These are phyloP conservation scores for Hirtodrosophila alboralis DNA, from an alignment of 2,888 invertebrate genomes.

Conservation along the genomic window DNA sequence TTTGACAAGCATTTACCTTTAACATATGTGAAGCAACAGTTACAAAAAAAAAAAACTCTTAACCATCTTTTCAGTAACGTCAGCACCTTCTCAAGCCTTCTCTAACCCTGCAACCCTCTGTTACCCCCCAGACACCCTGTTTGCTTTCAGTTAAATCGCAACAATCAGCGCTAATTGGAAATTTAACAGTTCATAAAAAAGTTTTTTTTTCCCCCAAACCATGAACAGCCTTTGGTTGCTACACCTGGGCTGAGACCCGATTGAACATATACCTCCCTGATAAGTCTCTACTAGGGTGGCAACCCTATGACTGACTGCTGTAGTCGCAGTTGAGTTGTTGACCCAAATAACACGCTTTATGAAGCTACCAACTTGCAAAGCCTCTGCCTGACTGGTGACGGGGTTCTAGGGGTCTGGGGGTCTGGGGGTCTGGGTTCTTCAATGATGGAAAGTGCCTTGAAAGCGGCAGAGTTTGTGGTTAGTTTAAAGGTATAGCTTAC, in stretches of 20 bases:
- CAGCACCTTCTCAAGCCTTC: constrained; percentile 11
- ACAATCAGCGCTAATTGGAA: constrained; percentile 79
- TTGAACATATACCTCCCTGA: neutral
- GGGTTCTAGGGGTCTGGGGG: neutral
- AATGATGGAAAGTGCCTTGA: constrained; percentile 50
- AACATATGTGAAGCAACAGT: neutral
- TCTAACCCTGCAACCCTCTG: neutral
- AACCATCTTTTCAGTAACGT: constrained; percentile 6
- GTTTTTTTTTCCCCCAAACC: constrained; percentile 27
- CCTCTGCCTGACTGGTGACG: constrained; percentile 38
- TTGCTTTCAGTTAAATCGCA: constrained; percentile 62
- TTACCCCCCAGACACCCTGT: constrained; percentile 27
- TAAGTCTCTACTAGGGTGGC: neutral
- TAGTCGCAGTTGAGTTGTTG: constrained; percentile 49
- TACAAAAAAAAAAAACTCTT: neutral
- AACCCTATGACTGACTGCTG: no score
- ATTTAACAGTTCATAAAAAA: constrained; percentile 80
- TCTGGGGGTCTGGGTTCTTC: constrained; percentile 3
- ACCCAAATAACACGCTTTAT: constrained; percentile 63
- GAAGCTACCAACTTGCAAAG: constrained; percentile 38
- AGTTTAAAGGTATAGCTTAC: constrained; percentile 21
- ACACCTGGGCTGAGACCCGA: neutral
- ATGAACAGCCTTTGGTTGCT: constrained; percentile 7
- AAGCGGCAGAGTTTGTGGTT: constrained; percentile 24
- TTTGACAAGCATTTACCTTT: neutral